Base-by-base conservation (phyloP, 2,888 invertebrate genomes). In the Autographa pulchrina region DNA sequence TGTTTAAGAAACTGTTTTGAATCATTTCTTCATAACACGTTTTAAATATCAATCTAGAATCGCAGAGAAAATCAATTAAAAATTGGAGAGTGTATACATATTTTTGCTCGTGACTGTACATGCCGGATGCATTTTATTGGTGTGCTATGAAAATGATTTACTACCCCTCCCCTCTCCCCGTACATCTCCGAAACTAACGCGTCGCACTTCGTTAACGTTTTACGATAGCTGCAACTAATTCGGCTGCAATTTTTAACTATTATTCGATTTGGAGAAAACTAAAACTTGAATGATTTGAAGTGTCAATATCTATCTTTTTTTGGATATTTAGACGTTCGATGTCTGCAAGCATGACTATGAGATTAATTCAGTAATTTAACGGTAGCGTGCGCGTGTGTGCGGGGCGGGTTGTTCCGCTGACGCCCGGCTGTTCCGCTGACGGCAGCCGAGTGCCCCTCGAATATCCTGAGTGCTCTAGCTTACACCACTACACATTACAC, bases 81-180 rank as follows among this genome's bases (percentile, higher is more conserved):
- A n/a, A n/a, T n/a, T n/a, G n/a, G n/a, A n/a, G n/a, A n/a, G n/a
- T n/a, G n/a, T n/a, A n/a, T n/a, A n/a, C n/a, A n/a, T n/a, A n/a
- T n/a, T n/a, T n/a, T n/a, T n/a, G n/a, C n/a, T n/a, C n/a, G n/a
- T n/a, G n/a, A n/a, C n/a, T n/a, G n/a, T n/a, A n/a, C 8, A 64
- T 38, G 70, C 59, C 84, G 74, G 73, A 74, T 85, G 84, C 80
- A 74, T 83, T 81, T 81, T 83, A 85, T 82, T 65, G 77, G 70
- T 61, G 66, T 52, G 43, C 70, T 56, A 63, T 78, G 59, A 63
- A 67, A 68, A 74, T 78, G 70, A 76, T 71, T 77, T 68, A 79
- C 58, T 54, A 63, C 41, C 59, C 52, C 64, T 11, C 31, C 71
- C 69, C 62, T 69, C 63, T 68, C 63, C 62, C 61, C 64, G 54